Conservation (phyloP, 2,797 vertebrate genomes). For the Mus minutoides region DNA sequence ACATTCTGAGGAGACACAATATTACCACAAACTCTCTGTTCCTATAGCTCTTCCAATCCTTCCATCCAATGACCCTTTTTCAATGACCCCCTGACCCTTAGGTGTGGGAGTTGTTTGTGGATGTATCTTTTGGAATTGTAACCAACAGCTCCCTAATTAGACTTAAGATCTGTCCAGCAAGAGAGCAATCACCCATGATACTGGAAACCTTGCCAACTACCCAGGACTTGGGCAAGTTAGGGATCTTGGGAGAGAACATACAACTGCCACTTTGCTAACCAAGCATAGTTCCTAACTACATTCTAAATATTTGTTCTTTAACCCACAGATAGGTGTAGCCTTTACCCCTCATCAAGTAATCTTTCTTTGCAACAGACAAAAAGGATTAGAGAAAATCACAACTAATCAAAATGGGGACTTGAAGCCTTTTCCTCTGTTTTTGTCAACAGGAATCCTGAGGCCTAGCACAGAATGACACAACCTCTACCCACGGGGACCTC, state of each 20-base stretch:
- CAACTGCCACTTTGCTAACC: not conserved
- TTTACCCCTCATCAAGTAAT: not conserved
- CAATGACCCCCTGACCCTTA: not conserved
- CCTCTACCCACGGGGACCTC: rapidly evolving
- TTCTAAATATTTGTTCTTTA: not conserved
- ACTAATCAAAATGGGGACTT: not conserved
- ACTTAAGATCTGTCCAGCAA: too few relatives aligned
- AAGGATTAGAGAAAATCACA: not conserved
- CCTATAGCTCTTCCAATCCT: not conserved
- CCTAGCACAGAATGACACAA: not conserved
- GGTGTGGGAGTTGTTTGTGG: not conserved
- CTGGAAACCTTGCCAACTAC: too few relatives aligned
- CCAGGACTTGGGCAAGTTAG: not conserved
- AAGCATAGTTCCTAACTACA: not conserved
- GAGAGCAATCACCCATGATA: not conserved
- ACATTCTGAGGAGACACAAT: not conserved
- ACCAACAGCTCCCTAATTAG: not conserved
- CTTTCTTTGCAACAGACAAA: not conserved
- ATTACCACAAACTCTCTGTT: not conserved
- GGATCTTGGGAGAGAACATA: not conserved
- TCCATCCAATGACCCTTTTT: too few relatives aligned
- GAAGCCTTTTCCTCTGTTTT: not conserved
- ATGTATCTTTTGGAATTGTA: not conserved
- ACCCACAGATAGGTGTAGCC: not conserved
- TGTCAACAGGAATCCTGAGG: not conserved